Base-by-base conservation (phyloP, 2,113 vertebrate genomes). In the Ctenodactylus gundi region DNA sequence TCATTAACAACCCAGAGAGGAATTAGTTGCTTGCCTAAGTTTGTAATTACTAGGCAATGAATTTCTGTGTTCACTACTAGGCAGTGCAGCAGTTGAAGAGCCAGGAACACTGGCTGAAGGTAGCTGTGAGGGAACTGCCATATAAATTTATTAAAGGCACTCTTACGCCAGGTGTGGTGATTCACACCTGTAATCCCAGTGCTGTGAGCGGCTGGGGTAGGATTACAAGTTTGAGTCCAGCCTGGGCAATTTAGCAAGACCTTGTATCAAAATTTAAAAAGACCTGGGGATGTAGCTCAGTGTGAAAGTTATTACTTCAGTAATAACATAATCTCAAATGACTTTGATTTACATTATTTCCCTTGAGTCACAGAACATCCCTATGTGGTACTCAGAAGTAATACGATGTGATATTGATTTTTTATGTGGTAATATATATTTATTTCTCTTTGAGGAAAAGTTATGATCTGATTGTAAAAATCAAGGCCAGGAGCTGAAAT, bases 381-480 rank as follows among this genome's bases (percentile, higher is more conserved):
- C 21, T 7, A 67, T 73, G 34, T 49, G 29, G 21, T 62, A 75
- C 41, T 80, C 13, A 85, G 51, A 87, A 77, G 4, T 77, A 60
- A 39, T 29, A 62, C 23, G 36, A 49, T 73, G 68, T 67, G 5
- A n/a, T 57, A 65, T 91, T 67, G 6, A 82, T 62, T 81, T 60
- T 84, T 51, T 2, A 1, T 31, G 18, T 67, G 57, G 85, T 68
- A 36, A 36, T 41, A 46, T 62, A 17, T 23, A 27, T 87, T 60
- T 34, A 6, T 41, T 80, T 68, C 49, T 27, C 72, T 67, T 60
- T 80, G 44, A 75, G 39, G 64, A 64, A n/a, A 91, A 84, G 34
- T 78, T 95, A 51, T 94, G 36, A 90, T 89, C 51, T 62, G 67
- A 67, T 58, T 75, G 57, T 55, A 41, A 78, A 81, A 46, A 93